These are phyloP conservation scores for Tursiops truncatus DNA, from an alignment of 2,113 vertebrate species.

Conservation along the genomic window DNA sequence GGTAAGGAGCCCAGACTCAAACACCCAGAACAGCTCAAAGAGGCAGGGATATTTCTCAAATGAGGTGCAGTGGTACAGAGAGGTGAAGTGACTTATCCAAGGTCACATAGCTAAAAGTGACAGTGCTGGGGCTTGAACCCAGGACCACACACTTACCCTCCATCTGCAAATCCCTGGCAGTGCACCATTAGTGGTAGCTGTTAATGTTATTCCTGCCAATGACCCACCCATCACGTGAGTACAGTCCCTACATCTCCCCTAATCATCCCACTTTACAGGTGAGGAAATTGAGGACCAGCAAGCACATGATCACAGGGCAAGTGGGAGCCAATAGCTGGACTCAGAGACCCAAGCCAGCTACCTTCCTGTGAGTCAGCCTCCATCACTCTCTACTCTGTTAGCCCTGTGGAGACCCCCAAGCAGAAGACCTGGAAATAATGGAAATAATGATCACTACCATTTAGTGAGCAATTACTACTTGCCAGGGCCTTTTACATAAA, in stretches of 20 bases:
- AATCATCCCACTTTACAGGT: neutral
- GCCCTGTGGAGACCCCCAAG: neutral
- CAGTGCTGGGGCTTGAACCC: neutral
- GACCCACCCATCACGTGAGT: fast-evolving
- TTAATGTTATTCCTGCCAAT: neutral
- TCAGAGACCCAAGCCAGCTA: neutral
- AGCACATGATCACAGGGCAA: neutral
- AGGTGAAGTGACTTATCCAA: neutral
- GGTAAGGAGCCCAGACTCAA: neutral
- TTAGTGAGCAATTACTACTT: neutral
- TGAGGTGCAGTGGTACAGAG: neutral
- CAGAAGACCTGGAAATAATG: neutral
- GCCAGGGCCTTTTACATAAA: neutral
- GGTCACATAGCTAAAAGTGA: neutral
- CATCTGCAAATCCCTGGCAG: neutral
- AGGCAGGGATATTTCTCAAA: neutral
- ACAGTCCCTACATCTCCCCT: neutral
- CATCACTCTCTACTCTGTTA: neutral
- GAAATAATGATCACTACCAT: neutral
- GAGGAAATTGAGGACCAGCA: neutral
- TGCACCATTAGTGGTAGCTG: neutral
- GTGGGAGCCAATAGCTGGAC: neutral
- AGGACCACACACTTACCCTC: neutral
- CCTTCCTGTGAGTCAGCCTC: neutral
- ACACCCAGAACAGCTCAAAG: neutral